These are phyloP conservation scores for Leiothrix lutea DNA, from an alignment of 2,113 vertebrate species.

Conservation along the genomic window DNA sequence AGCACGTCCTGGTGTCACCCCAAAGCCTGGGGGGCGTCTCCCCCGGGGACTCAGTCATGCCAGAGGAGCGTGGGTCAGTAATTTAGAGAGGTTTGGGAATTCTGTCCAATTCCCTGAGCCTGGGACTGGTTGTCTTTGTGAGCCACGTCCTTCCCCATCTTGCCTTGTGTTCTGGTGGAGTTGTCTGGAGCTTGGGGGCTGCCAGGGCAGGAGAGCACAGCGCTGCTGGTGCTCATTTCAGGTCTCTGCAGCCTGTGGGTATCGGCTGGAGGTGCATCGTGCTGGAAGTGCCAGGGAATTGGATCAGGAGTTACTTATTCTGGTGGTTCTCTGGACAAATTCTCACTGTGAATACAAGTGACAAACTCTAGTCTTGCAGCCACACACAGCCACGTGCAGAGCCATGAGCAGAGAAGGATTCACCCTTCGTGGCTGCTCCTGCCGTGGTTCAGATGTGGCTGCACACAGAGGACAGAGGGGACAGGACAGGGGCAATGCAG, in stretches of 20 bases:
- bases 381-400: not conserved
- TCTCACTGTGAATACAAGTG: accelerated
- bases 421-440: accelerated
- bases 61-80: accelerated
- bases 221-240: not conserved
- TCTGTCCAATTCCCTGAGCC: not conserved
- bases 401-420: not conserved
- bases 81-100: not conserved
- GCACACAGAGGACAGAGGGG: not conserved
- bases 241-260: not conserved
- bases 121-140: not conserved
- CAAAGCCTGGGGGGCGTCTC: not conserved
- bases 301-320: not conserved
- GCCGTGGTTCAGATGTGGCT: not conserved
- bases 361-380: not conserved
- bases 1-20: accelerated
- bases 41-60: accelerated
- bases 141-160: not conserved
- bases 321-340: not conserved
- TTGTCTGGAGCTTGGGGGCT: not conserved
- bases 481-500: not conserved
- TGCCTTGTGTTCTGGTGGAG: not conserved
- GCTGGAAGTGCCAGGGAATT: not conserved
- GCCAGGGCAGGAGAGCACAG: not conserved
- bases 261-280: accelerated